Percentiles rank a stretch among this genome's conserved stretches.
These are phyloP conservation scores for Cotesia vestalis DNA, from an alignment of 1,140 invertebrate species.

Conservation along the genomic window DNA sequence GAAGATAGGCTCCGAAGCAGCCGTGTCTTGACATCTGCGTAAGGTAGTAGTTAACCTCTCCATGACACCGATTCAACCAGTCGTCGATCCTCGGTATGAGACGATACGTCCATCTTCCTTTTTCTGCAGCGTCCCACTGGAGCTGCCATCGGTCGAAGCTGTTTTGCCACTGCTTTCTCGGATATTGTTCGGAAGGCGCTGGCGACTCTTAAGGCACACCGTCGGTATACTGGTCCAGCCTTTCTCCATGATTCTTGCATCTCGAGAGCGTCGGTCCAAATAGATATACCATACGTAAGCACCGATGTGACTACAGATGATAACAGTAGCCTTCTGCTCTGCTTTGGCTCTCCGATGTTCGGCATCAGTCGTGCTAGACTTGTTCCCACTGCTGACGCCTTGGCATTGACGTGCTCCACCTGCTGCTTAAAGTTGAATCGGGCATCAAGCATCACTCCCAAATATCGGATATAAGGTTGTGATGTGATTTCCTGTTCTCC, in stretches of 20 bases:
- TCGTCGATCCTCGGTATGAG: too few species aligned
- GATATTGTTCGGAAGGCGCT: slow-evolving; percentile 40
- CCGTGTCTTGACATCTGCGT: too few species aligned
- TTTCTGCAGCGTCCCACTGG: too few species aligned
- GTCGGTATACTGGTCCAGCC: slow-evolving; percentile 21
- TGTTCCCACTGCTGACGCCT: slow-evolving; percentile 25
- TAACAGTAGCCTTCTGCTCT: too few species aligned
- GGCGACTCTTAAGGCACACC: slow-evolving; percentile 14
- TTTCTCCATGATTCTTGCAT: slow-evolving; percentile 22
- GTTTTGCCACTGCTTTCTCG: slow-evolving; percentile 26
- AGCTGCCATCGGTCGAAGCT: too few species aligned
- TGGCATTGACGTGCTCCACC: slow-evolving; percentile 15
- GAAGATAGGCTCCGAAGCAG: too few species aligned
- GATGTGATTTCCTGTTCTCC: slow-evolving; percentile 26
- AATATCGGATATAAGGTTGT: slow-evolving; percentile 32
- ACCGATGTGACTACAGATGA: too few species aligned
- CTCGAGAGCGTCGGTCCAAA: slow-evolving; percentile 25
- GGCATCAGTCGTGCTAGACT: slow-evolving; percentile 23
- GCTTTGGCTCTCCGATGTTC: not conserved
- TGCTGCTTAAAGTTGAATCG: slow-evolving; percentile 31
- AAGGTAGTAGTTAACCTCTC: too few species aligned
- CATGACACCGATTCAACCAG: too few species aligned
- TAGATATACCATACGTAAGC: slow-evolving; percentile 1
- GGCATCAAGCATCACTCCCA: slow-evolving; percentile 34
- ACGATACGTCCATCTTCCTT: too few species aligned